Evolutionary conservation across 1,140 invertebrate genomes (phyloP).

Genomic region (Neocloeon triangulifer): DNA sequence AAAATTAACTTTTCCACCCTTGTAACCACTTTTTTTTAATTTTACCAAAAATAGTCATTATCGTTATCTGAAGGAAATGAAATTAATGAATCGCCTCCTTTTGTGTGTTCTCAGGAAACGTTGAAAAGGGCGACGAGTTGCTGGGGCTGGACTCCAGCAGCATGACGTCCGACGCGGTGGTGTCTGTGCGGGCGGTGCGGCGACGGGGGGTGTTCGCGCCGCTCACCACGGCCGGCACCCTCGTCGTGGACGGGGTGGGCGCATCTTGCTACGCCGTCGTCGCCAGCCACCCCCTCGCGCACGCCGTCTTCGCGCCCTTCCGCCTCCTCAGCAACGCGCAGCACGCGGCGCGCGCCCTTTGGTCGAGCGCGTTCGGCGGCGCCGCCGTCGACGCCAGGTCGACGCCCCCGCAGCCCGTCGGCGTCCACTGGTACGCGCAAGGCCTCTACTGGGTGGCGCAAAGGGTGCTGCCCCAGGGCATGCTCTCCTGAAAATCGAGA

Average conservation of each 20-base stretch:
- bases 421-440: constrained; percentile 72
- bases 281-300: constrained; percentile 61
- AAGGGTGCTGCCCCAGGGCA: constrained; percentile 32
- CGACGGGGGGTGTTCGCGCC: constrained; percentile 69
- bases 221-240: constrained; percentile 61
- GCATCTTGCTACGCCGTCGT: constrained; percentile 89
- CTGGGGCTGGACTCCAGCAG: constrained; percentile 12
- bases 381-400: background rate
- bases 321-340: constrained; percentile 25
- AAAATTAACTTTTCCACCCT: too few species aligned
- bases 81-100: too few species aligned
- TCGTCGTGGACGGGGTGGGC: constrained; percentile 74
- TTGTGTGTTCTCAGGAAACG: too few species aligned
- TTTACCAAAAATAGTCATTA: too few species aligned
- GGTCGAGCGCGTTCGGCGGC: constrained; percentile 14
- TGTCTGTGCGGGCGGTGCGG: constrained; percentile 26
- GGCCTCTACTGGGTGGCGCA: constrained; percentile 47
- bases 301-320: constrained; percentile 59
- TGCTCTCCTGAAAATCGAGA: too few species aligned
- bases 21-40: too few species aligned
- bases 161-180: constrained; percentile 33
- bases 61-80: too few species aligned
- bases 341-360: constrained; percentile 7
- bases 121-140: constrained; percentile 17
- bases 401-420: constrained; percentile 16